phyloP scores from a whole-genome alignment of 1,140 invertebrate genomes.

The Drosophila ananassae region DNA sequence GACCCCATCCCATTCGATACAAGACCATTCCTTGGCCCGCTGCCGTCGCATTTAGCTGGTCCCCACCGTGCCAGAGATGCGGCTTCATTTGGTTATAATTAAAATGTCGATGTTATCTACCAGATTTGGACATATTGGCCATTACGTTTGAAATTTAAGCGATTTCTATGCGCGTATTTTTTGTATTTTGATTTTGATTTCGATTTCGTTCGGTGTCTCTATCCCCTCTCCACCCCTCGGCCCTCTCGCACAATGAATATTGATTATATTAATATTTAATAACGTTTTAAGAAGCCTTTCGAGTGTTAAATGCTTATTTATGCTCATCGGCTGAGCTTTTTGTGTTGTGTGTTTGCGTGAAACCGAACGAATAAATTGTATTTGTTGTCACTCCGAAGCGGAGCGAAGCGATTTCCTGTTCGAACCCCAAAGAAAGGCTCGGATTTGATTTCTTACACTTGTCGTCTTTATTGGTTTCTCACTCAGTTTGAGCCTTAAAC shows the following conservation, averaged over 20 bases:
- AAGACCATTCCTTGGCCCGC: background rate
- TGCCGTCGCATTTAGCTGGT: constrained; percentile 11
- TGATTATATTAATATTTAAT: constrained; percentile 83
- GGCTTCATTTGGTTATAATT: constrained; percentile 83
- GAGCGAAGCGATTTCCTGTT: constrained; percentile 26
- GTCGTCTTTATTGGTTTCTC: constrained; percentile 33
- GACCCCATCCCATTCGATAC: background rate
- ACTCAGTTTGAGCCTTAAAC: constrained; percentile 47
- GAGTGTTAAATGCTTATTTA: constrained; percentile 80
- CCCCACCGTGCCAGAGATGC: constrained; percentile 23
- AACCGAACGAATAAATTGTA: constrained; percentile 54
- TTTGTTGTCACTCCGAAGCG: constrained; percentile 39
- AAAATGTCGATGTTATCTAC: constrained; percentile 82
- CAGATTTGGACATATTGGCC: constrained; percentile 81
- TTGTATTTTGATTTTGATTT: constrained; percentile 50
- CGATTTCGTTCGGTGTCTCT: constrained; percentile 56
- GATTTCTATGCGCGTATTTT: constrained; percentile 81
- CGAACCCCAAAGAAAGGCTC: constrained; percentile 2
- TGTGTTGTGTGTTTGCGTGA: constrained; percentile 39
- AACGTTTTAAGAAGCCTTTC: constrained; percentile 78
- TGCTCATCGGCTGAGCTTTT: constrained; percentile 36
- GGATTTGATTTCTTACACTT: constrained; percentile 32
- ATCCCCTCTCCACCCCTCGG: background rate
- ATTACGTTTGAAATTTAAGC: constrained; percentile 81
- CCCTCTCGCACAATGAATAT: constrained; percentile 69